These are phyloP conservation scores for Pimpla rufipes DNA, from an alignment of 2,888 invertebrate genomes.

Conservation along the genomic window DNA sequence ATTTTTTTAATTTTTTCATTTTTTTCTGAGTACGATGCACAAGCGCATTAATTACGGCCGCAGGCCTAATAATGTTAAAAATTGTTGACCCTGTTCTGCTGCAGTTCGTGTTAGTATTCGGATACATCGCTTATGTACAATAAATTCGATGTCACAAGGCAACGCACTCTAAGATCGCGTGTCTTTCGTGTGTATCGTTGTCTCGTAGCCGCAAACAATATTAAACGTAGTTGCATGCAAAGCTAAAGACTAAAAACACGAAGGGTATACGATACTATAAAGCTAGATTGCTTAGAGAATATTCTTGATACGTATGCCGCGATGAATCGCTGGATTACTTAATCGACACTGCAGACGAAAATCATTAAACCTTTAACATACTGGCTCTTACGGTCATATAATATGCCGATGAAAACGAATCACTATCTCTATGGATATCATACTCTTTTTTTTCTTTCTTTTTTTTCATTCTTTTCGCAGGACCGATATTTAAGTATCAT, in stretches of 20 bases:
- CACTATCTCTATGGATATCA: slow-evolving; percentile 59
- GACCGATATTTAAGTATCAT: slow-evolving; percentile 39
- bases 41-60: slow-evolving; percentile 28
- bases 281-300: slow-evolving; percentile 47
- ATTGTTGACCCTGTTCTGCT: slow-evolving; percentile 58
- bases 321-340: slow-evolving; percentile 28
- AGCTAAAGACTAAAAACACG: slow-evolving; percentile 58
- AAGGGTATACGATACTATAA: slow-evolving; percentile 45
- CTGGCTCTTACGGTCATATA: slow-evolving; percentile 62
- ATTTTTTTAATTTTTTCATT: background rate
- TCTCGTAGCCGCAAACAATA: slow-evolving; percentile 28
- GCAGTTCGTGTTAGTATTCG: slow-evolving; percentile 42
- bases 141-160: slow-evolving; percentile 50
- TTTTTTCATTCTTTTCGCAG: slow-evolving; percentile 35
- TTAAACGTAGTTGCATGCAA: slow-evolving; percentile 59
- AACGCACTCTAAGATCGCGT: slow-evolving; percentile 19
- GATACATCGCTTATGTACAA: slow-evolving; percentile 13
- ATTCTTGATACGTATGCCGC: slow-evolving; percentile 47
- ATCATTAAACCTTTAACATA: slow-evolving; percentile 61
- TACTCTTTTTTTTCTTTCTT: slow-evolving; percentile 40
- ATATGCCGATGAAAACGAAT: slow-evolving; percentile 63
- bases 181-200: slow-evolving; percentile 11
- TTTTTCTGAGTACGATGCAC: slow-evolving; percentile 2
- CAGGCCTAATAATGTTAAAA: slow-evolving; percentile 56
- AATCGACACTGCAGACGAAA: slow-evolving; percentile 58